phyloP scores from a whole-genome alignment of 2,797 vertebrate genomes.

The Pygocentrus nattereri region DNA sequence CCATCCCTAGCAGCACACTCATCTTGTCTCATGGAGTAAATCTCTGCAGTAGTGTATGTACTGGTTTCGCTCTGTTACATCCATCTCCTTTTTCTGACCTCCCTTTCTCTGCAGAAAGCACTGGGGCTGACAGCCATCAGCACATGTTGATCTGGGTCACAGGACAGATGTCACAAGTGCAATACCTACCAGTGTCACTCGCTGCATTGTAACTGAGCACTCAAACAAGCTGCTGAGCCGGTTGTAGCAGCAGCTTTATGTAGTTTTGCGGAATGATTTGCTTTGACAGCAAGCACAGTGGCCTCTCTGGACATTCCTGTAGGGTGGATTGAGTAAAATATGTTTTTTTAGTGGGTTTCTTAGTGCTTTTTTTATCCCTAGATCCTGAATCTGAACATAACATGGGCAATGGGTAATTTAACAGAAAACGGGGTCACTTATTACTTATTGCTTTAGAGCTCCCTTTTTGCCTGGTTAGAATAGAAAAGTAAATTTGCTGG shows the following conservation, averaged over 20 bases:
- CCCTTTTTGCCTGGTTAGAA: too few species aligned
- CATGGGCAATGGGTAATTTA: not conserved
- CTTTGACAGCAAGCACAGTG: constrained; percentile 35
- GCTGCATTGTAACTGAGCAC: constrained; percentile 32
- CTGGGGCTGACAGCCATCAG: constrained; percentile 45
- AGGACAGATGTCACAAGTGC: constrained; percentile 35
- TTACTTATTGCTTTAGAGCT: not conserved
- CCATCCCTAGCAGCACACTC: constrained; percentile 21
- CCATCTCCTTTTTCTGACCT: constrained; percentile 35
- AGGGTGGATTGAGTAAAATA: not conserved
- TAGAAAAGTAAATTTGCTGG: not conserved
- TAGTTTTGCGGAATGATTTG: constrained; percentile 31
- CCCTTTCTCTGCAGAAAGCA: constrained; percentile 10
- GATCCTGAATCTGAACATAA: not conserved
- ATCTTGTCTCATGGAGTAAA: constrained; percentile 29
- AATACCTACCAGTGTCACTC: constrained; percentile 45
- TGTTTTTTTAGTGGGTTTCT: not conserved
- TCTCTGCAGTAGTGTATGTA: constrained; percentile 7
- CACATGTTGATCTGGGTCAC: constrained; percentile 49
- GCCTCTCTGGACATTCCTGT: constrained; percentile 2
- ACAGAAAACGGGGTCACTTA: not conserved
- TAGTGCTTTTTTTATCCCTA: not conserved
- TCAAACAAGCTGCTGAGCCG: constrained; percentile 31
- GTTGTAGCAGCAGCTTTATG: constrained; percentile 21
- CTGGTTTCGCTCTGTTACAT: constrained; percentile 39